Evolutionary conservation across 2,888 invertebrate genomes (phyloP).

Genomic region (Pegoplata infirma): DNA sequence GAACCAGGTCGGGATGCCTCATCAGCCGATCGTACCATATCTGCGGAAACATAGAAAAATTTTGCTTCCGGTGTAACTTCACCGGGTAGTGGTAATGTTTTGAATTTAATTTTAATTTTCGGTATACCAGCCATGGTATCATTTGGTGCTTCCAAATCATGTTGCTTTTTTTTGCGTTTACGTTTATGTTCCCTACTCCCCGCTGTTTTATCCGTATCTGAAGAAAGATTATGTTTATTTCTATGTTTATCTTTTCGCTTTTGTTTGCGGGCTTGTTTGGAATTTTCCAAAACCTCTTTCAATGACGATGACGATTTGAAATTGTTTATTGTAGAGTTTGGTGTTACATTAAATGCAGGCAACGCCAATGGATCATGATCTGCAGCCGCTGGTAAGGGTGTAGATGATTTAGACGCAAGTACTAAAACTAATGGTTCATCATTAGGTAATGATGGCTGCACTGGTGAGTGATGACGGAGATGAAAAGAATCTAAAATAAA

Average conservation of each 20-base stretch:
- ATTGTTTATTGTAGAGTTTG: constrained; percentile 38
- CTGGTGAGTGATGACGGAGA: constrained; percentile 35
- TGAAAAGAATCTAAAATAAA: constrained; percentile 46
- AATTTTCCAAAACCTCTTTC: constrained; percentile 68
- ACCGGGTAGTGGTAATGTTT: constrained; percentile 76
- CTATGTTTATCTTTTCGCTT: constrained; percentile 88
- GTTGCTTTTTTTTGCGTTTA: constrained; percentile 88
- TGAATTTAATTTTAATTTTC: constrained; percentile 87
- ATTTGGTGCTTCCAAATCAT: constrained; percentile 80
- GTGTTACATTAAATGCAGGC: constrained; percentile 54
- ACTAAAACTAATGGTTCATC: constrained; percentile 62
- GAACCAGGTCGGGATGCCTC: constrained; percentile 77
- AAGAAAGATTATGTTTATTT: constrained; percentile 80
- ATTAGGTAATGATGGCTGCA: constrained; percentile 46
- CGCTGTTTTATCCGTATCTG: constrained; percentile 80
- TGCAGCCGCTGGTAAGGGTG: constrained; percentile 51
- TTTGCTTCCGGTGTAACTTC: constrained; percentile 89
- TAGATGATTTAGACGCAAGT: constrained; percentile 53
- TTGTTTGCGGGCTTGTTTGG: constrained; percentile 80
- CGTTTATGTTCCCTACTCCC: constrained; percentile 88
- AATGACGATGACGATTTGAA: constrained; percentile 64
- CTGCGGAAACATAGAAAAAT: constrained; percentile 88
- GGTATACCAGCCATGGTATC: constrained; percentile 80
- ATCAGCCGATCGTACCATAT: constrained; percentile 76
- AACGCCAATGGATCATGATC: constrained; percentile 63